These are phyloP conservation scores for Synanthedon formicaeformis DNA, from an alignment of 2,888 invertebrate genomes.

Conservation along the genomic window DNA sequence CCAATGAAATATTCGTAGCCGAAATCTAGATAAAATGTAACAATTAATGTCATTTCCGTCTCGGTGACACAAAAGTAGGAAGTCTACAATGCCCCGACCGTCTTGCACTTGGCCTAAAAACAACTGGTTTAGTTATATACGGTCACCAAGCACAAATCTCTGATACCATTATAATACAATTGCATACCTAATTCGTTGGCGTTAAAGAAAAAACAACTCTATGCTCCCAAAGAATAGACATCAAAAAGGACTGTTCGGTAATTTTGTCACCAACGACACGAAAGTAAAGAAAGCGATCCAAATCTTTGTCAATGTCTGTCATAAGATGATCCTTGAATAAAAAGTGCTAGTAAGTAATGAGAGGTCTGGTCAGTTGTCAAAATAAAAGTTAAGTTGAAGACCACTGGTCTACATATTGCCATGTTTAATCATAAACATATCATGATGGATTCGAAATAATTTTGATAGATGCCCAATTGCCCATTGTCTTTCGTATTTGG, in stretches of 20 bases:
- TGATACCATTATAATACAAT: too few relatives aligned
- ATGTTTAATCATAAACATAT: too few relatives aligned
- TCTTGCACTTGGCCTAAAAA: constrained; percentile 33
- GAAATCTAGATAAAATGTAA: constrained; percentile 6
- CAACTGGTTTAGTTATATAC: constrained; percentile 15
- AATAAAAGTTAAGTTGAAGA: too few relatives aligned
- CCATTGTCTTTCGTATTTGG: background rate
- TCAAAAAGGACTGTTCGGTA: too few relatives aligned
- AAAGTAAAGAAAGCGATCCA: too few relatives aligned
- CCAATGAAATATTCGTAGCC: background rate
- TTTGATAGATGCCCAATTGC: background rate
- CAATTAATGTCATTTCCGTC: constrained; percentile 12
- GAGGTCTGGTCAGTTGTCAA: background rate
- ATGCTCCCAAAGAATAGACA: too few relatives aligned
- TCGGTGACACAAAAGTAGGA: constrained; percentile 19
- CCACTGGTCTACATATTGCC: too few relatives aligned
- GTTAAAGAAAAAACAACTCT: too few relatives aligned
- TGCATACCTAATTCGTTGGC: too few relatives aligned
- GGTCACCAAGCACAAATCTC: background rate
- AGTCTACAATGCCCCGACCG: constrained; percentile 20
- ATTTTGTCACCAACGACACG: too few relatives aligned
- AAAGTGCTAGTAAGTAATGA: background rate
- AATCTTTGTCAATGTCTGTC: background rate
- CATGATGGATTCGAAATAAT: background rate
- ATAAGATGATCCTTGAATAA: background rate